A percentile compares a stretch with the other conserved stretches of the same genome.
These are phyloP conservation scores for Triops longicaudatus DNA, from an alignment of 1,140 invertebrate species.

Conservation along the genomic window DNA sequence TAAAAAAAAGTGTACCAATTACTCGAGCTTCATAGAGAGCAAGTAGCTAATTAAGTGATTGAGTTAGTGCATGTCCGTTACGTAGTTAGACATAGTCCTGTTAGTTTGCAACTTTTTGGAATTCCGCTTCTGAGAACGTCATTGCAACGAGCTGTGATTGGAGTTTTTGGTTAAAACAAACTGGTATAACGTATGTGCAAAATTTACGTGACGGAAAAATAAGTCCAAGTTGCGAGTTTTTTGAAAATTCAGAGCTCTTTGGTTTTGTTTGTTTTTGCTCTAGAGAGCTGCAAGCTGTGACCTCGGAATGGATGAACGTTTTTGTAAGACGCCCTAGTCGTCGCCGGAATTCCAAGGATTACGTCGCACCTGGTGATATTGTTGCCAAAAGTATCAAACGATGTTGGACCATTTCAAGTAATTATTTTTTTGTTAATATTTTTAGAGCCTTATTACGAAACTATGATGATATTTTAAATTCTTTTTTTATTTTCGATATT, in stretches of 20 bases:
- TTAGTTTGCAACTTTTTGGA: too few relatives aligned
- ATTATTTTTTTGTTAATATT: not conserved
- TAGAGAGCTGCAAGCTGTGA: slow-evolving; percentile 60
- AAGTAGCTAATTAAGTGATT: too few relatives aligned
- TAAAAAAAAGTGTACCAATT: too few relatives aligned
- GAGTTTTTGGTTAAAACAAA: too few relatives aligned
- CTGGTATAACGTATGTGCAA: too few relatives aligned
- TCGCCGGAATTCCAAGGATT: slow-evolving; percentile 43
- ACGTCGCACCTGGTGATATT: slow-evolving; percentile 52
- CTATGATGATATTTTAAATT: too few relatives aligned
- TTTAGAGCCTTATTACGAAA: not conserved
- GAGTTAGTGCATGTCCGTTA: too few relatives aligned
- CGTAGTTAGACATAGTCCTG: too few relatives aligned
- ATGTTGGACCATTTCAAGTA: slow-evolving; percentile 62
- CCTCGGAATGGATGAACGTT: slow-evolving; percentile 62
- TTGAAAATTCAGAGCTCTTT: not conserved
- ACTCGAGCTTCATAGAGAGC: too few relatives aligned
- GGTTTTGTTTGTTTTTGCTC: slow-evolving; percentile 36
- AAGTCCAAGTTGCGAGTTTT: not conserved
- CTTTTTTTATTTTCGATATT: too few relatives aligned
- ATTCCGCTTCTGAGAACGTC: too few relatives aligned
- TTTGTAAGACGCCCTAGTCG: slow-evolving; percentile 43
- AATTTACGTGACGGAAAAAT: not conserved
- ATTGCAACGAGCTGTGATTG: too few relatives aligned
- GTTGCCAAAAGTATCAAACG: slow-evolving; percentile 50